phyloP scores from a whole-genome alignment of 2,113 vertebrate genomes.

The Alligator sinensis region DNA sequence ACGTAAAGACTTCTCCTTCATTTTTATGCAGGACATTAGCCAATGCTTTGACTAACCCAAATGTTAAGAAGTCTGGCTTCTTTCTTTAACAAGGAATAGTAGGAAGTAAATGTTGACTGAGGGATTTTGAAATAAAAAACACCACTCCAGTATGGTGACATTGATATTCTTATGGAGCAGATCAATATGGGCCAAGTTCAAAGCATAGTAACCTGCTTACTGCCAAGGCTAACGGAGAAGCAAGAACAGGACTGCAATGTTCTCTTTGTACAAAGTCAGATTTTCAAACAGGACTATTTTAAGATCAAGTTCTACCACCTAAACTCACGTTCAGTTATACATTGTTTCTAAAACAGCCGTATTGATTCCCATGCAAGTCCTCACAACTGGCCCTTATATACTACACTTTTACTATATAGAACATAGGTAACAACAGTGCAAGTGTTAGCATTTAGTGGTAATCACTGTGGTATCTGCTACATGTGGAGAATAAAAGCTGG shows the following conservation, averaged over 20 bases:
- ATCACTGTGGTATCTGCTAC: background rate
- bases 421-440: background rate
- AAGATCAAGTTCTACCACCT: background rate
- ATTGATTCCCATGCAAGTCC: background rate
- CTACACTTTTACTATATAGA: background rate
- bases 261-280: background rate
- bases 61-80: background rate
- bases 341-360: background rate
- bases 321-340: background rate
- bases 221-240: background rate
- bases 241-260: background rate
- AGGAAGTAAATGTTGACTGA: background rate
- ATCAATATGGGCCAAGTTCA: background rate
- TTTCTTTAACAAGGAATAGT: background rate
- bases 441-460: background rate
- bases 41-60: constrained; percentile 6
- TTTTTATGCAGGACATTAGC: background rate
- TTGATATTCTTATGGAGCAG: background rate
- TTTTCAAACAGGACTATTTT: background rate
- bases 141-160: background rate
- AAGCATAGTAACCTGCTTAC: background rate
- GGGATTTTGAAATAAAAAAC: background rate
- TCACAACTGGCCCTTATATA: rapidly evolving
- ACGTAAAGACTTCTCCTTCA: background rate
- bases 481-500: background rate